These are phyloP conservation scores for Ichneumoninae sp. DNA, from an alignment of 2,888 invertebrate genomes.

Conservation along the genomic window DNA sequence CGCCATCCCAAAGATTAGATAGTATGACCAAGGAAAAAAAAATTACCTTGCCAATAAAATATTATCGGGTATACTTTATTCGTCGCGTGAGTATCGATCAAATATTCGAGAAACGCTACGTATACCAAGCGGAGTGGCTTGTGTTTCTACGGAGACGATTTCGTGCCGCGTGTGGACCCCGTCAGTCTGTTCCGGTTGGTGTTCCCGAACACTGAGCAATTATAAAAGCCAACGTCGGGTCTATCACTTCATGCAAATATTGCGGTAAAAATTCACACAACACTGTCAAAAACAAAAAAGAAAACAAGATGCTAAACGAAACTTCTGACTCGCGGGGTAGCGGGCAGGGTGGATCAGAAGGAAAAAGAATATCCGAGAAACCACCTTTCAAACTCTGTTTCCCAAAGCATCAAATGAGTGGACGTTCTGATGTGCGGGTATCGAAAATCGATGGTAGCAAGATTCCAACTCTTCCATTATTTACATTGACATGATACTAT, in stretches of 20 bases:
- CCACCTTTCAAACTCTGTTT: constrained; percentile 80
- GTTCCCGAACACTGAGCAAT: constrained; percentile 26
- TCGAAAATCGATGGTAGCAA: constrained; percentile 74
- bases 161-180: constrained; percentile 20
- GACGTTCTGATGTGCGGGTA: constrained; percentile 73
- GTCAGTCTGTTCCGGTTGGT: constrained; percentile 46
- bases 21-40: neutral
- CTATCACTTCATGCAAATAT: neutral
- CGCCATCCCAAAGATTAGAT: neutral
- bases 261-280: neutral
- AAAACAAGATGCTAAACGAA: constrained; percentile 64
- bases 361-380: constrained; percentile 69
- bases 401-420: constrained; percentile 74
- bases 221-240: constrained; percentile 12
- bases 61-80: constrained; percentile 41
- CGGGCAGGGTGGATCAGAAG: constrained; percentile 47
- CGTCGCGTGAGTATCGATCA: constrained; percentile 68
- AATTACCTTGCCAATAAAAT: constrained; percentile 32
- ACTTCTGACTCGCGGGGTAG: constrained; percentile 64
- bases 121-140: neutral
- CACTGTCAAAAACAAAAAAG: neutral
- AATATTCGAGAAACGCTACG: constrained; percentile 61
- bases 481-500: neutral
- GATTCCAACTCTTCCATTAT: neutral
- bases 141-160: constrained; percentile 64